Evolutionary conservation across 2,113 vertebrate genomes (phyloP), one percentile per base, ranked within the genome.

Genomic region (Cathartes aura): DNA sequence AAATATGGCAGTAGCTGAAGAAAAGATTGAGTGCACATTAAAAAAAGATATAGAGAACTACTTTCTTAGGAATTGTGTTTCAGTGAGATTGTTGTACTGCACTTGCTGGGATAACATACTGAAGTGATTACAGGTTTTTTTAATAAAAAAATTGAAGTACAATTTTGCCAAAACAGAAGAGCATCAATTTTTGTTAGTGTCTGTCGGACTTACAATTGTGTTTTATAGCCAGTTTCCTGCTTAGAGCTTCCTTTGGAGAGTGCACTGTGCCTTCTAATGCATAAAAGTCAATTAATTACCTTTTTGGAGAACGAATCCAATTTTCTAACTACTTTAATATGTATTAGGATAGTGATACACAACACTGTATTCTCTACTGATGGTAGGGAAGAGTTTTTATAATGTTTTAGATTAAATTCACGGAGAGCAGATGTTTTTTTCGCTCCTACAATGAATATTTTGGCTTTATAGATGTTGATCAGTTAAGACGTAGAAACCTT

Each of bases 21-120:
- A 71, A 81, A 90, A 42, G 18, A 80, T 38, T 86, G 18, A 88
- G 9, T 83, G 17, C 27, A 38, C 64, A 50, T 95, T 95, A 9
- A 23, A 89, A 42, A 89, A 81, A 81, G 3, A 18, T 55, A 74
- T 0, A 7, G 40, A 85, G 24, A 59, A 73, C 26, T 83, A 52
- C 52, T 83, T 95, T 75, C 19, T 87, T 90, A 87, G 34, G 36
- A 53, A 87, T 91, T 96, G 21, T 90, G 10, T 93, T 96, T 93
- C 84, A 74, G n/a, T 92, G 80, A 73, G 4, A 3, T 68, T 59
- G 38, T 89, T 59, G 23, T 53, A 78, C 48, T 90, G 32, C 5
- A 24, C 6, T 87, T 63, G 12, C 6, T 90, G 20, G 22, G 52
- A 20, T 72, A 55, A 30, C 9, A 19, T 18, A 43, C 26, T 58